Evolutionary conservation across 35 echinoderm and acorn worm genomes (phyloP).

Genomic region (Ptychodera flava): DNA sequence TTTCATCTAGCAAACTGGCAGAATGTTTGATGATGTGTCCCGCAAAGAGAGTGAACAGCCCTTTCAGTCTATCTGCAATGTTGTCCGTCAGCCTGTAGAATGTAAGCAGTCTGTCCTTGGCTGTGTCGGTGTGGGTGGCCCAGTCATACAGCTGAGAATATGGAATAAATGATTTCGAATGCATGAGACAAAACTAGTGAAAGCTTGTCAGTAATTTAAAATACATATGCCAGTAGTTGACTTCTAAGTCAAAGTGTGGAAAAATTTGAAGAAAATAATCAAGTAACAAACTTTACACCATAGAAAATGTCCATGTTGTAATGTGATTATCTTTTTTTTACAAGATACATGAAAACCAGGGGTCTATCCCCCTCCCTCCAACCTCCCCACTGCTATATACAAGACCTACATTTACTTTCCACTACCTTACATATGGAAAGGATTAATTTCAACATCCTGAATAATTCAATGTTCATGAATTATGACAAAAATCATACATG

Average conservation of each 20-base stretch:
- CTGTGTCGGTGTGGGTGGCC: constrained; percentile 42
- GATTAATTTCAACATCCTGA: too few relatives aligned
- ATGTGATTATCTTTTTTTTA: too few relatives aligned
- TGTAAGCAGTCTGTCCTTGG: constrained; percentile 57
- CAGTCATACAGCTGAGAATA: constrained; percentile 67
- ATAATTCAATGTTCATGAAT: too few relatives aligned
- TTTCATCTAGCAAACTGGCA: constrained; percentile 53
- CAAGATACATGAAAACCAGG: too few relatives aligned
- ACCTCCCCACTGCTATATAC: too few relatives aligned
- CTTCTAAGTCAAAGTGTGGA: not conserved
- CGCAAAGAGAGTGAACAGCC: constrained; percentile 86
- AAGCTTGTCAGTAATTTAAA: too few relatives aligned
- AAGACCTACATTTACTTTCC: too few relatives aligned
- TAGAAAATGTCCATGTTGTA: too few relatives aligned
- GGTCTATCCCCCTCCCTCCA: too few relatives aligned
- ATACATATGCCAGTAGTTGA: not conserved
- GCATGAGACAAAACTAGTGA: not conserved
- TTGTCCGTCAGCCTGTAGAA: constrained; percentile 68
- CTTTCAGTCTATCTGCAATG: constrained; percentile 78
- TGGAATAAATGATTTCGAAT: not conserved
- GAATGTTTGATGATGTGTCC: constrained; percentile 79
- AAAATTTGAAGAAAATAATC: not conserved
- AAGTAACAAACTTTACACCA: too few relatives aligned
- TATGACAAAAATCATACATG: too few relatives aligned
- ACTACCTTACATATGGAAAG: too few relatives aligned